These are phyloP conservation scores for Xylophagus ater DNA, from an alignment of 2,888 invertebrate species.

Conservation along the genomic window DNA sequence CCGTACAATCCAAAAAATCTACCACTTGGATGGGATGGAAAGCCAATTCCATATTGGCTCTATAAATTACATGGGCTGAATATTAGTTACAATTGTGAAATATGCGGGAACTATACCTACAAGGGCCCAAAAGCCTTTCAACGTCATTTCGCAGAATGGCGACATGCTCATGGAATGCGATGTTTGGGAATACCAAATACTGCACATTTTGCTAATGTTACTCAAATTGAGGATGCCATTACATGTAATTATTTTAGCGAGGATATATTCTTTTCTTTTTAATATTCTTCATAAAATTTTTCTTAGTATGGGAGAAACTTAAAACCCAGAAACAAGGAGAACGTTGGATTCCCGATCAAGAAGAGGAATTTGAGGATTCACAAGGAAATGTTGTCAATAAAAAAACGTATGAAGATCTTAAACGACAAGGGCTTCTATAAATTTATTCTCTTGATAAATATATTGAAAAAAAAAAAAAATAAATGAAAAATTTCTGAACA, in stretches of 20 bases:
- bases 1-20: conserved; percentile 99
- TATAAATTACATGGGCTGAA: conserved; percentile 98
- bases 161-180: conserved; percentile 89
- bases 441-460: not conserved
- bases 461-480: not conserved
- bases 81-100: conserved; percentile 98
- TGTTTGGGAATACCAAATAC: conserved; percentile 99
- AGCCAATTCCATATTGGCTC: conserved; percentile 91
- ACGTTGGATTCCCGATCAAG: conserved; percentile 91
- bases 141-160: conserved; percentile 92
- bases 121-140: conserved; percentile 99
- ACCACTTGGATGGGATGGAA: conserved; percentile 98
- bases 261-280: conserved; percentile 2
- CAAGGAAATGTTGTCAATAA: conserved; percentile 97
- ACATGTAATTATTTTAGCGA: conserved; percentile 60
- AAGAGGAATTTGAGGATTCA: conserved; percentile 98
- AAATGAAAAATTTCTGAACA: not conserved
- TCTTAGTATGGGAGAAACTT: conserved; percentile 92
- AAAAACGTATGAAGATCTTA: conserved; percentile 96
- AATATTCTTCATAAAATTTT: conserved; percentile 5
- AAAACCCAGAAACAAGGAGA: conserved; percentile 91
- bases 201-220: conserved; percentile 99
- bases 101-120: conserved; percentile 97
- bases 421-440: conserved; percentile 91
- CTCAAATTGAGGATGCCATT: conserved; percentile 95